Percentiles rank a stretch among this genome's conserved stretches.
phyloP scores from a whole-genome alignment of 2,888 invertebrate genomes.

The Ferdinandea cuprea region DNA sequence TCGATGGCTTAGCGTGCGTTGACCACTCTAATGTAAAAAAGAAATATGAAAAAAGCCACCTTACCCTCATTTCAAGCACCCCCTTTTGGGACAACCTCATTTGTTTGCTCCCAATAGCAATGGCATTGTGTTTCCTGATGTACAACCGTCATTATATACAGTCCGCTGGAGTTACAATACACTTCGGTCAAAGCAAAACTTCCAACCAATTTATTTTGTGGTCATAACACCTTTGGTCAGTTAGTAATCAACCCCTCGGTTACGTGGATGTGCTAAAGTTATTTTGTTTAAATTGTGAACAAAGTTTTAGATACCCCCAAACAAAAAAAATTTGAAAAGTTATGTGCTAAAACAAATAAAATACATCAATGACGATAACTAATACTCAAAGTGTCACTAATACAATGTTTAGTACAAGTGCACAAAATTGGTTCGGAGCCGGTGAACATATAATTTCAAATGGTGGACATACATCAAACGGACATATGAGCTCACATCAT shows the following conservation, averaged over 20 bases:
- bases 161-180: conserved; percentile 58
- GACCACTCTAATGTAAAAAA: conserved; percentile 76
- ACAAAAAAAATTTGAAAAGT: conserved; percentile 53
- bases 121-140: conserved; percentile 74
- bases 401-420: conserved; percentile 80
- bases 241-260: conserved; percentile 80
- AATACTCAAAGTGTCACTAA: conserved; percentile 44
- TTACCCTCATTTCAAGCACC: conserved; percentile 52
- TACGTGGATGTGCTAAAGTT: conserved; percentile 73
- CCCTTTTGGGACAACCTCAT: conserved; percentile 60
- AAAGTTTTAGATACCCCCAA: not conserved
- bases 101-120: conserved; percentile 72
- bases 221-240: conserved; percentile 78
- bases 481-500: conserved; percentile 46
- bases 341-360: conserved; percentile 19
- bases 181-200: conserved; percentile 51
- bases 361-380: conserved; percentile 31
- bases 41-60: conserved; percentile 60
- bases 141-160: conserved; percentile 75
- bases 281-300: conserved; percentile 3
- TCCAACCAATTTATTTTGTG: conserved; percentile 65
- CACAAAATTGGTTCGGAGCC: conserved; percentile 81
- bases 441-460: conserved; percentile 64
- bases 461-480: conserved; percentile 39
- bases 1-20: conserved; percentile 79